Evolutionary conservation across 2,888 invertebrate species (phyloP).

Genomic region (Keiferia lycopersicella): DNA sequence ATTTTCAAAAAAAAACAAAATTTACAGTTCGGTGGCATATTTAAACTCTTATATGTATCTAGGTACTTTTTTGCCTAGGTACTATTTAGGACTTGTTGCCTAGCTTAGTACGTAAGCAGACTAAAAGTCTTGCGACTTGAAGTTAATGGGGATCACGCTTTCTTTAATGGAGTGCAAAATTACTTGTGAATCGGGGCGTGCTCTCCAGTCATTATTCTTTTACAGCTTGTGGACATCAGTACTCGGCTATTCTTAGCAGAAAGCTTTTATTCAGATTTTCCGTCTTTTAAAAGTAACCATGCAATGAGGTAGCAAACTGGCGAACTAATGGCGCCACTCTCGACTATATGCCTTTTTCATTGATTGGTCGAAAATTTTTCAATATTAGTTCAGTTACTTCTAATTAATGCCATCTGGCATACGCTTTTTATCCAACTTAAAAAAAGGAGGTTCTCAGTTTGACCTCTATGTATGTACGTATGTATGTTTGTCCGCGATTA

Average conservation of each 20-base stretch:
- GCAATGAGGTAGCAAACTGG: background rate
- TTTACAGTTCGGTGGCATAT: too few relatives aligned
- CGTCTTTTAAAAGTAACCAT: background rate
- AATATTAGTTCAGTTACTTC: too few relatives aligned
- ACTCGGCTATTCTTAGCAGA: slow-evolving; percentile 29
- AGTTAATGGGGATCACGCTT: slow-evolving; percentile 37
- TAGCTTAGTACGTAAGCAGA: background rate
- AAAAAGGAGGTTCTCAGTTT: too few relatives aligned
- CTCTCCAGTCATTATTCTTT: slow-evolving; percentile 57
- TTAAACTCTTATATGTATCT: background rate
- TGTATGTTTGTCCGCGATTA: too few relatives aligned
- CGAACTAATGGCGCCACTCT: background rate
- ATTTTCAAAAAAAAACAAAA: too few relatives aligned
- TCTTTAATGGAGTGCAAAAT: slow-evolving; percentile 59
- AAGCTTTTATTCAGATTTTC: slow-evolving; percentile 23
- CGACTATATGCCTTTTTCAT: too few relatives aligned
- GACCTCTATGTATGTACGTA: too few relatives aligned
- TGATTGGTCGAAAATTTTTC: too few relatives aligned
- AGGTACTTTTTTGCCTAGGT: background rate
- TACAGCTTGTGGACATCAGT: slow-evolving; percentile 53
- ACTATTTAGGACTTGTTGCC: background rate
- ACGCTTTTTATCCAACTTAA: too few relatives aligned
- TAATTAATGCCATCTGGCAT: too few relatives aligned
- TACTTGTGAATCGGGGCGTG: slow-evolving; percentile 49
- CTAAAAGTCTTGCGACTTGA: background rate